Conservation (phyloP, 1,140 invertebrate genomes). For the Hycleus phaleratus region DNA sequence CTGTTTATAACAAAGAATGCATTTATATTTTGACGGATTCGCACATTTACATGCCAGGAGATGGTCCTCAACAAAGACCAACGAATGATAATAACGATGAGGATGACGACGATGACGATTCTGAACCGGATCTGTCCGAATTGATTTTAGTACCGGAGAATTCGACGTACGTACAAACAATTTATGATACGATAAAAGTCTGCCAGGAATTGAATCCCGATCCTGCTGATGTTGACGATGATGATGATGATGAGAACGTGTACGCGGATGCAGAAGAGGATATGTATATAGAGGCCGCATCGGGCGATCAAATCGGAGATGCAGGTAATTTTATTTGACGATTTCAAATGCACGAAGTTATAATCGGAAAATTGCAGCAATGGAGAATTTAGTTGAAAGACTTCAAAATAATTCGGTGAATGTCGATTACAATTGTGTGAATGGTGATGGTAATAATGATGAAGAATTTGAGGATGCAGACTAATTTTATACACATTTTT, state of each 20-base stretch:
- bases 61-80: background rate
- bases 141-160: slow-evolving; percentile 60
- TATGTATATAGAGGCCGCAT: slow-evolving; percentile 20
- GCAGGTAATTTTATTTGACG: slow-evolving; percentile 19
- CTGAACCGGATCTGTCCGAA: slow-evolving; percentile 49
- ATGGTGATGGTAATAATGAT: slow-evolving; percentile 30
- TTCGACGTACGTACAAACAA: slow-evolving; percentile 48
- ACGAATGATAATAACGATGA: slow-evolving; percentile 21
- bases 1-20: slow-evolving; percentile 56
- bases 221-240: slow-evolving; percentile 34
- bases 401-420: slow-evolving; percentile 27
- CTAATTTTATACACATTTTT: slow-evolving; percentile 20
- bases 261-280: slow-evolving; percentile 35
- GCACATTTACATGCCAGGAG: slow-evolving; percentile 49
- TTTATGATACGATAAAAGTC: slow-evolving; percentile 61
- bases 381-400: slow-evolving; percentile 27
- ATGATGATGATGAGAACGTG: slow-evolving; percentile 32
- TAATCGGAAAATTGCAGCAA: slow-evolving; percentile 16
- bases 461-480: slow-evolving; percentile 40
- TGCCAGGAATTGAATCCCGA: slow-evolving; percentile 50
- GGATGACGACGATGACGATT: slow-evolving; percentile 46
- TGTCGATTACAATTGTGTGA: slow-evolving; percentile 22
- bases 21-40: slow-evolving; percentile 64
- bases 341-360: background rate
- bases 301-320: slow-evolving; percentile 28